These are phyloP conservation scores for Silvanus unidentatus DNA, from an alignment of 2,888 invertebrate genomes.

Conservation along the genomic window DNA sequence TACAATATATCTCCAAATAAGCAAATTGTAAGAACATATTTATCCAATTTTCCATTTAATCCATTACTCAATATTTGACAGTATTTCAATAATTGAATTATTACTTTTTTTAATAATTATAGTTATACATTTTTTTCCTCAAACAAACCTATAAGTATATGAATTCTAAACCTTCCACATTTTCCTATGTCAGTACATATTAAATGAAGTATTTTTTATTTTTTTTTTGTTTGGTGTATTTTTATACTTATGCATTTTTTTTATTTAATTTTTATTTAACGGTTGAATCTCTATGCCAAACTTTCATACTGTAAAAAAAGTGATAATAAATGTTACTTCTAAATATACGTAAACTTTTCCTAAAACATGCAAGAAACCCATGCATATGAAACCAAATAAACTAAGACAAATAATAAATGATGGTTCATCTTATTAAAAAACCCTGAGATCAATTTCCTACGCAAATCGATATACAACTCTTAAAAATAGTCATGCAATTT, in stretches of 20 bases:
- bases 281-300: conserved; percentile 27
- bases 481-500: too few relatives aligned
- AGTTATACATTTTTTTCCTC: conserved; percentile 16
- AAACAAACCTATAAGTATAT: conserved; percentile 18
- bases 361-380: conserved; percentile 12
- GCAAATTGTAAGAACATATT: conserved; percentile 11
- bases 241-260: conserved; percentile 14
- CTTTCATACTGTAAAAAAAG: conserved; percentile 26
- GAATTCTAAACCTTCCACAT: conserved; percentile 5
- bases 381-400: conserved; percentile 6
- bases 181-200: too few relatives aligned
- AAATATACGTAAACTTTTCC: too few relatives aligned
- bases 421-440: too few relatives aligned
- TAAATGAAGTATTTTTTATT: neutral
- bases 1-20: conserved; percentile 14
- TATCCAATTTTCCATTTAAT: conserved; percentile 8
- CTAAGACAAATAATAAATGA: too few relatives aligned
- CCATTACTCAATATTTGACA: conserved; percentile 13
- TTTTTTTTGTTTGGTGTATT: conserved; percentile 18
- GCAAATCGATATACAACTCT: too few relatives aligned
- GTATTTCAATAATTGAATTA: conserved; percentile 6
- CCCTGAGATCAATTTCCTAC: too few relatives aligned
- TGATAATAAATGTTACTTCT: conserved; percentile 4
- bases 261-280: conserved; percentile 20
- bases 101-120: conserved; percentile 13